phyloP scores from a whole-genome alignment of 2,888 invertebrate genomes.

The Drosophila yooni region DNA sequence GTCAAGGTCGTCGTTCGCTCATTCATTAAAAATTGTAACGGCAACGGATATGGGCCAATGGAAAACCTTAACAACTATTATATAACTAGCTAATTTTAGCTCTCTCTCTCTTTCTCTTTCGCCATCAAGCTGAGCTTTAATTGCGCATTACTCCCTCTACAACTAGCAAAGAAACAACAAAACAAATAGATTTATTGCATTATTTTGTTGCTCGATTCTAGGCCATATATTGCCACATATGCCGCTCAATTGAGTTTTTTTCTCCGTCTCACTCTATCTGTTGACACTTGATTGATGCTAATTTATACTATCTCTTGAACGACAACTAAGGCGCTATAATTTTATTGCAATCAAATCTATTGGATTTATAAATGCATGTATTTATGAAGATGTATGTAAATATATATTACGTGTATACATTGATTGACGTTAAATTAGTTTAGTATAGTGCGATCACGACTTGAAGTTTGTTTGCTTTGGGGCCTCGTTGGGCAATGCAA shows the following conservation, averaged over 20 bases:
- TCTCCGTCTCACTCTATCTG: constrained; percentile 12
- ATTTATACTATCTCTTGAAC: constrained; percentile 23
- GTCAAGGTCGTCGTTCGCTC: constrained; percentile 59
- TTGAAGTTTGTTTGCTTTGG: constrained; percentile 26
- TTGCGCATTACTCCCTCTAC: constrained; percentile 27
- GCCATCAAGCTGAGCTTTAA: constrained; percentile 28
- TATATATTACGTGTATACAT: constrained; percentile 26
- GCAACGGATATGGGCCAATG: constrained; percentile 22
- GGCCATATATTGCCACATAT: neutral
- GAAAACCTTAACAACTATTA: constrained; percentile 22
- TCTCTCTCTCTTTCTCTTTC: neutral
- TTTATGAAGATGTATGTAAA: constrained; percentile 1
- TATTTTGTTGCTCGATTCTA: constrained; percentile 17
- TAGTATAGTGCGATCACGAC: constrained; percentile 65
- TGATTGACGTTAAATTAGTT: constrained; percentile 43
- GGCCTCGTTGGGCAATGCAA: constrained; percentile 41
- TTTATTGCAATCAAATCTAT: constrained; percentile 6
- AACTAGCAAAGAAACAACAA: neutral
- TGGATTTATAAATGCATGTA: constrained; percentile 11
- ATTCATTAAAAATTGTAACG: constrained; percentile 43
- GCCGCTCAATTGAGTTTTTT: constrained; percentile 16
- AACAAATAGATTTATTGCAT: constrained; percentile 21
- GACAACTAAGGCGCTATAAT: constrained; percentile 7
- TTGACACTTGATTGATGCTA: constrained; percentile 16
- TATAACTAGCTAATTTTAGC: constrained; percentile 20